A percentile compares a stretch with the other conserved stretches of the same genome.
Conservation (phyloP, 1,140 invertebrate genomes). For the Dysdera silvatica region DNA sequence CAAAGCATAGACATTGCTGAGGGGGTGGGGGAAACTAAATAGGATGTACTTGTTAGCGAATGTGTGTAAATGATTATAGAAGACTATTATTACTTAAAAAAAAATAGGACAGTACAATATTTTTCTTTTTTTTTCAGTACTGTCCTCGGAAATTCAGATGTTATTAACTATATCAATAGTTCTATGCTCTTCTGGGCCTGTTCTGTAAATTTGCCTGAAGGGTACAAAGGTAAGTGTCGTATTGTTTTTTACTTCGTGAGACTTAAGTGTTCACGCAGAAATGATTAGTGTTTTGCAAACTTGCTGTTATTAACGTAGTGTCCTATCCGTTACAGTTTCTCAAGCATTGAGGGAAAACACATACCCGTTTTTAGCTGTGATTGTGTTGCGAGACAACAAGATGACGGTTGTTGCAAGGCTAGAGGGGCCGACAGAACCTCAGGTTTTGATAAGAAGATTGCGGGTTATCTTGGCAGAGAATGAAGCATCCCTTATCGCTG, state of each 20-base stretch:
- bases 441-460: conserved; percentile 56
- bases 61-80: too few relatives aligned
- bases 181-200: conserved; percentile 90
- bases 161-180: conserved; percentile 68
- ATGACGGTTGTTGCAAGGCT: conserved; percentile 86
- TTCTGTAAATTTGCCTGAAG: conserved; percentile 76
- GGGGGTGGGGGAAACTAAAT: too few relatives aligned
- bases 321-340: conserved; percentile 60
- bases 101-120: too few relatives aligned
- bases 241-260: not conserved
- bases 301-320: too few relatives aligned
- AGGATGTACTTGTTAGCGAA: too few relatives aligned
- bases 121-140: conserved; percentile 49
- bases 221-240: conserved; percentile 56
- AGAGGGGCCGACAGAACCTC: conserved; percentile 68
- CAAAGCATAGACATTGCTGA: too few relatives aligned
- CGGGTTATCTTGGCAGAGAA: conserved; percentile 70
- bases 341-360: conserved; percentile 66
- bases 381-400: conserved; percentile 75
- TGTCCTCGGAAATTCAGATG: conserved; percentile 61
- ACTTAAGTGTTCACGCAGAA: too few relatives aligned
- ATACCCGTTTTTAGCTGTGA: conserved; percentile 80
- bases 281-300: too few relatives aligned
- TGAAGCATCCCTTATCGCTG: conserved; percentile 75
- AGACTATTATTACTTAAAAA: too few relatives aligned